Evolutionary conservation across 2,888 invertebrate species (phyloP).

Genomic region (Amorpha juglandis): DNA sequence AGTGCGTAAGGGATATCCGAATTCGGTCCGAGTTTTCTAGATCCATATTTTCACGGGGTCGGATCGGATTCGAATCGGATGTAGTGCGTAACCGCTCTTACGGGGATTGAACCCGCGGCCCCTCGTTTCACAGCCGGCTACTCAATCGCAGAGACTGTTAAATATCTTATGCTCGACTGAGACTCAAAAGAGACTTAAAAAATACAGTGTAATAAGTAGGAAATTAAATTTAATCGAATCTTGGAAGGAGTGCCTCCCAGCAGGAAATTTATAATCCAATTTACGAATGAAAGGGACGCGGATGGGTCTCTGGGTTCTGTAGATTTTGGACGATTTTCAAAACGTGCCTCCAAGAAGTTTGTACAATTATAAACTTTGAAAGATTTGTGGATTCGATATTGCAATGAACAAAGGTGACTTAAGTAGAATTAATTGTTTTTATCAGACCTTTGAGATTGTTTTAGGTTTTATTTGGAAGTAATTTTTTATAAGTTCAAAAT

Average conservation of each 20-base stretch:
- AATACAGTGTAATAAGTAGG: conserved; percentile 12
- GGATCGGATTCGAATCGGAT: too few species aligned
- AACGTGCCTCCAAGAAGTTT: not conserved
- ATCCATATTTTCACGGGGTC: too few species aligned
- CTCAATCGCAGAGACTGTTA: too few species aligned
- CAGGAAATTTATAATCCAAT: conserved; percentile 25
- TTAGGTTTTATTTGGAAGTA: not conserved
- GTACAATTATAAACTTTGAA: conserved; percentile 1
- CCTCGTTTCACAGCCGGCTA: too few species aligned
- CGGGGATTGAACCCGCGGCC: too few species aligned
- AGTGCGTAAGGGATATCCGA: too few species aligned
- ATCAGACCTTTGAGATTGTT: not conserved
- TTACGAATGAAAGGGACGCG: conserved; percentile 27
- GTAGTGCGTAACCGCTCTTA: too few species aligned
- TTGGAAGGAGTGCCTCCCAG: conserved; percentile 27
- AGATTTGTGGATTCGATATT: conserved; percentile 2
- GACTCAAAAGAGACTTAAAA: not conserved
- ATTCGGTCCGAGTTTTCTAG: too few species aligned
- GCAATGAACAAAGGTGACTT: not conserved
- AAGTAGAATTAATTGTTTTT: not conserved
- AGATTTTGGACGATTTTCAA: not conserved
- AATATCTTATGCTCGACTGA: too few species aligned
- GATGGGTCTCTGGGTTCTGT: conserved; percentile 11
- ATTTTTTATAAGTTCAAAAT: too few species aligned
- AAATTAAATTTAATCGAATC: conserved; percentile 25